A percentile compares a stretch with the other conserved stretches of the same genome.
phyloP scores from a whole-genome alignment of 2,888 invertebrate species.

The Sesamia inferens region DNA sequence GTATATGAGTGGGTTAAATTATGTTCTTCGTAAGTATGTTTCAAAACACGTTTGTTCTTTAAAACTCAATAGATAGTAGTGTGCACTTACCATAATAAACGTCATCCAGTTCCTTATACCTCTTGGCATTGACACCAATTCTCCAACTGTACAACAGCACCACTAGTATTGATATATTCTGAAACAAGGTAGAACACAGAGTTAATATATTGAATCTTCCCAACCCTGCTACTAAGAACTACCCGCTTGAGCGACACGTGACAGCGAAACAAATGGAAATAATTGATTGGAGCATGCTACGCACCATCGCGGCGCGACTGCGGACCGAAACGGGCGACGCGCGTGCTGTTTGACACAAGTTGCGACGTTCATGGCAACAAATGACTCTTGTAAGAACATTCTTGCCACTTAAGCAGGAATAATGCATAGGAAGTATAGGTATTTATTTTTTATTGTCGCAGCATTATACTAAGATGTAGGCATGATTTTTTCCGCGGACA shows the following conservation, averaged over 20 bases:
- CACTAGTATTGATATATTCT: conserved; percentile 94
- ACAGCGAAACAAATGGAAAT: background rate
- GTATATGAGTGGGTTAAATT: background rate
- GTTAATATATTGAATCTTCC: background rate
- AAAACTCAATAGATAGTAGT: background rate
- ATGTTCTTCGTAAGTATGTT: background rate
- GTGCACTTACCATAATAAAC: conserved; percentile 93
- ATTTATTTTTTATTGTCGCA: no score
- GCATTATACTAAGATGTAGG: no score
- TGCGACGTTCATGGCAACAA: background rate
- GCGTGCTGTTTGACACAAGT: background rate
- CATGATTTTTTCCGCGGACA: no score
- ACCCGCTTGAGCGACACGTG: background rate
- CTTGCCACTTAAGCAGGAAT: no score
- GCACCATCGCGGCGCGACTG: background rate
- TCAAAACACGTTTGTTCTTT: background rate
- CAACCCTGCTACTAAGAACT: background rate
- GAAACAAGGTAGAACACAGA: conserved; percentile 80
- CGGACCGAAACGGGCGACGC: background rate
- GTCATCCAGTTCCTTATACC: conserved; percentile 92
- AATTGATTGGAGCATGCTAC: background rate
- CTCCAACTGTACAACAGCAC: conserved; percentile 94
- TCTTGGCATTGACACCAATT: conserved; percentile 93
- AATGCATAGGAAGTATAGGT: no score
- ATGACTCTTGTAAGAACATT: no score